Evolutionary conservation across 2,113 vertebrate genomes (phyloP).

Genomic region (Eolophus roseicapilla): DNA sequence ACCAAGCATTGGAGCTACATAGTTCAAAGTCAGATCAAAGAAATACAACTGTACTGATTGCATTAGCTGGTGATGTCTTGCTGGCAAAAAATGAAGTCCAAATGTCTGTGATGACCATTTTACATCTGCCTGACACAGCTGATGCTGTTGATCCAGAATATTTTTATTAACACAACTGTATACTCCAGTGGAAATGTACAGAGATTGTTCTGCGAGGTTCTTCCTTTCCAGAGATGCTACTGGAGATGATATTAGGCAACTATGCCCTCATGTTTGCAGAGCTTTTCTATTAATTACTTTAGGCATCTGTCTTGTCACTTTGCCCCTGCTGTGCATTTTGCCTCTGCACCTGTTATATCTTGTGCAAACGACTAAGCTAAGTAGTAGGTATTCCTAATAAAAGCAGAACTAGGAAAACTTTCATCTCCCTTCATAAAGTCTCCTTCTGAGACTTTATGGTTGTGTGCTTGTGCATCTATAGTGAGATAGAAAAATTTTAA

Average conservation of each 20-base stretch:
- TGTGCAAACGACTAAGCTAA: background rate
- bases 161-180: background rate
- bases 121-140: background rate
- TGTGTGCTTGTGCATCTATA: background rate
- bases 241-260: background rate
- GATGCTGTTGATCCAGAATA: background rate
- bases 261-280: background rate
- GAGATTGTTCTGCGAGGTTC: background rate
- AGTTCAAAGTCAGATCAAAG: background rate
- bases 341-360: background rate
- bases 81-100: background rate
- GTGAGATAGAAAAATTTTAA: background rate
- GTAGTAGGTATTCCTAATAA: background rate
- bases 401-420: background rate
- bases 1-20: fast-evolving
- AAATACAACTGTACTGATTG: background rate
- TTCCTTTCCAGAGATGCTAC: background rate
- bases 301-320: background rate
- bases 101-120: background rate
- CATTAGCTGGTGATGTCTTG: background rate
- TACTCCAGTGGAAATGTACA: background rate
- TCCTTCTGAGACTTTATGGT: background rate
- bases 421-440: background rate
- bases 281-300: background rate
- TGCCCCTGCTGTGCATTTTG: background rate